These are phyloP conservation scores for Propithecus coquereli DNA, from an alignment of 2,113 vertebrate genomes.

Conservation along the genomic window DNA sequence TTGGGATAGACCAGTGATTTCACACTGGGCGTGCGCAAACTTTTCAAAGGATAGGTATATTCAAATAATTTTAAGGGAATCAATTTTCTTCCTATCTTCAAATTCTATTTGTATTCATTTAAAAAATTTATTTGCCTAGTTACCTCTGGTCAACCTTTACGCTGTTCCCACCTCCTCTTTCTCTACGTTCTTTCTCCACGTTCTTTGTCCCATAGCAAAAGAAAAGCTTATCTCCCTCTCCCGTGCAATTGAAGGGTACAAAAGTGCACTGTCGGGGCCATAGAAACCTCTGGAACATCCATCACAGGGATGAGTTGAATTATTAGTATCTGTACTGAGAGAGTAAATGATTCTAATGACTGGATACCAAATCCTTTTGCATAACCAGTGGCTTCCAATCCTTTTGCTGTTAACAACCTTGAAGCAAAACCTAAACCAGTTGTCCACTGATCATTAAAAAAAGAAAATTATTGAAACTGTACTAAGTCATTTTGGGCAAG, in stretches of 20 bases:
- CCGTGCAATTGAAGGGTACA: not conserved
- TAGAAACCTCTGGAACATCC: not conserved
- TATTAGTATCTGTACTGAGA: not conserved
- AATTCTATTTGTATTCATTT: not conserved
- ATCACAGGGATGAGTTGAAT: not conserved
- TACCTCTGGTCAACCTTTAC: not conserved
- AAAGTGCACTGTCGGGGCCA: not conserved
- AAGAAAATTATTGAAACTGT: not conserved
- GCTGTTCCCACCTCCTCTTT: not conserved
- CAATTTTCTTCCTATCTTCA: not conserved
- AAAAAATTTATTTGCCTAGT: not conserved
- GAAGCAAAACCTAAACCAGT: not conserved
- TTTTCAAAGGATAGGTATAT: not conserved
- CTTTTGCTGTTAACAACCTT: not conserved
- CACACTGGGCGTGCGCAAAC: not conserved
- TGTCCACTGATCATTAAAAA: not conserved
- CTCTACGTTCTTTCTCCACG: not conserved
- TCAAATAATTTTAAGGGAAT: not conserved
- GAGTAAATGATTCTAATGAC: not conserved
- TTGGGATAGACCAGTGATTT: not conserved
- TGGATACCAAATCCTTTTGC: not conserved
- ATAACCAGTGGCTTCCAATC: not conserved
- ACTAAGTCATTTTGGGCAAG: not conserved
- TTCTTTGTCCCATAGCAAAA: not conserved
- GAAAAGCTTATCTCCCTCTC: not conserved